phyloP scores from a whole-genome alignment of 2,113 vertebrate species.

The Henicopernis longicauda region DNA sequence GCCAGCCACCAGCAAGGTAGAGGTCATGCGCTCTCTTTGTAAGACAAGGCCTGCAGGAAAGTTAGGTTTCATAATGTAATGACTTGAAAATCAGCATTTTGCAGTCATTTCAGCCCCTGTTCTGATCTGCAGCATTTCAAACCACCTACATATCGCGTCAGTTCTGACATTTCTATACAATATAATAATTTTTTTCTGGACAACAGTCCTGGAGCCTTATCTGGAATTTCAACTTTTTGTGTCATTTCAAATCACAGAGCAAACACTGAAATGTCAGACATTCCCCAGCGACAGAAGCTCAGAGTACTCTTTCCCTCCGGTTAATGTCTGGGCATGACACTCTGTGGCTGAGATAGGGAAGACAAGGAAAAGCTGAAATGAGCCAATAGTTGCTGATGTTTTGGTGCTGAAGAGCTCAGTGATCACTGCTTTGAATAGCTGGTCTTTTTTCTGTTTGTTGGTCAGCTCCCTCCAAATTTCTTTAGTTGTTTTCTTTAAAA shows the following conservation, averaged over 20 bases:
- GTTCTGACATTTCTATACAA: neutral
- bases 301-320: neutral
- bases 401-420: neutral
- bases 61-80: neutral
- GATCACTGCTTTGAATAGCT: neutral
- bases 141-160: rapidly evolving
- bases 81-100: neutral
- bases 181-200: neutral
- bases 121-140: neutral
- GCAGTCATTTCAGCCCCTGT: neutral
- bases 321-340: neutral
- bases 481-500: neutral
- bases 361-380: neutral
- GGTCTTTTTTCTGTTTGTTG: neutral
- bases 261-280: neutral
- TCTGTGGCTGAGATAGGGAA: neutral
- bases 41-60: neutral
- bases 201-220: neutral
- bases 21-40: rapidly evolving
- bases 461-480: neutral
- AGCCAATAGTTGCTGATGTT: neutral
- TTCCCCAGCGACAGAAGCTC: neutral
- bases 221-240: neutral
- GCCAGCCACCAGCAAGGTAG: neutral
- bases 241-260: neutral